A percentile compares a stretch with the other conserved stretches of the same genome.
These are phyloP conservation scores for Tenthredo scrophulariae DNA, from an alignment of 2,888 invertebrate genomes.

Conservation along the genomic window DNA sequence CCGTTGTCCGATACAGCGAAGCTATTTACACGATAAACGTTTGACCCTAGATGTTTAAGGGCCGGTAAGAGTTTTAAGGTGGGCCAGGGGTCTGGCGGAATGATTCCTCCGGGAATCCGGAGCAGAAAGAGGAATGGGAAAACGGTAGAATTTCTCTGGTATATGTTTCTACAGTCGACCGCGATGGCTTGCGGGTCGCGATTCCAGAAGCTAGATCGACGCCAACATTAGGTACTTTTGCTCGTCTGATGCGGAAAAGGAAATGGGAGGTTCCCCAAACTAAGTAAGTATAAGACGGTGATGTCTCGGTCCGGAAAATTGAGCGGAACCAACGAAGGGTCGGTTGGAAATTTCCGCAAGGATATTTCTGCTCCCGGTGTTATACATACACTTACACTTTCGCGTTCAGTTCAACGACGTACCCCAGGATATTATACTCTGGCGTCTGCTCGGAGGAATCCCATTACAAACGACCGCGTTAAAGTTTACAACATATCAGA, in stretches of 20 bases:
- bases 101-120: not conserved
- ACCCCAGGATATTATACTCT: not conserved
- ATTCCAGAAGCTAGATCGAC: slow-evolving; percentile 11
- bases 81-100: not conserved
- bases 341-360: slow-evolving; percentile 19
- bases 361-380: slow-evolving; percentile 29
- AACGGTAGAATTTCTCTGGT: not conserved
- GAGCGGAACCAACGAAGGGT: slow-evolving; percentile 40
- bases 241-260: slow-evolving; percentile 25
- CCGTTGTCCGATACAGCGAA: slow-evolving; percentile 23
- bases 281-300: slow-evolving; percentile 42
- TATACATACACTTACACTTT: slow-evolving; percentile 32
- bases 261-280: slow-evolving; percentile 36
- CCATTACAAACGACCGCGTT: slow-evolving; percentile 38
- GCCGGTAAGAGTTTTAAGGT: slow-evolving; percentile 38
- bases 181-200: not conserved
- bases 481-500: slow-evolving; percentile 43
- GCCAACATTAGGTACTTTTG: not conserved
- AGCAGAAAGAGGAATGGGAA: not conserved
- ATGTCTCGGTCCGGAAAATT: slow-evolving; percentile 47
- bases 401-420: slow-evolving; percentile 23
- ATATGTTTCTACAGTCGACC: not conserved
- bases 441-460: slow-evolving; percentile 30
- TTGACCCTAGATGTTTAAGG: slow-evolving; percentile 22
- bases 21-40: slow-evolving; percentile 13